phyloP scores from a whole-genome alignment of 1,140 invertebrate genomes.

The Mycetomoellerius zeteki region DNA sequence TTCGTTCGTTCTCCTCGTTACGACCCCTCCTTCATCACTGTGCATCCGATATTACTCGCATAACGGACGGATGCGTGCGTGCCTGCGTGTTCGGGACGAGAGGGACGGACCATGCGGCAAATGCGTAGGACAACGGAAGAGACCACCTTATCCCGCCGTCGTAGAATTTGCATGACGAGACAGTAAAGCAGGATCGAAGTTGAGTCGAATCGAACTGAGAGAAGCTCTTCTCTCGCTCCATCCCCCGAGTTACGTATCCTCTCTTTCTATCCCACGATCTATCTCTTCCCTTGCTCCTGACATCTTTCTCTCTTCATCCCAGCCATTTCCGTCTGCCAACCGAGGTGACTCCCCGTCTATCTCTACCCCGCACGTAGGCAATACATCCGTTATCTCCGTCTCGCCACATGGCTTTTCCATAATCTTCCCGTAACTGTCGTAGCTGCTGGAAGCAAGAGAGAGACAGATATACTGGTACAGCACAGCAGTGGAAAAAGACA shows the following conservation, averaged over 20 bases:
- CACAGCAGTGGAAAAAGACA: not conserved
- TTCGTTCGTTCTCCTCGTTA: conserved; percentile 36
- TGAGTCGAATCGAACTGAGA: conserved; percentile 53
- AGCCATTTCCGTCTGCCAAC: conserved; percentile 7
- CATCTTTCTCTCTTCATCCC: conserved; percentile 53
- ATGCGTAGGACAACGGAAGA: conserved; percentile 26
- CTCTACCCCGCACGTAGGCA: conserved; percentile 15
- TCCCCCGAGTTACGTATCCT: not conserved
- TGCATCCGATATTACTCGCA: conserved; percentile 48
- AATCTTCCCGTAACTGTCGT: conserved; percentile 68
- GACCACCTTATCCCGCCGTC: conserved; percentile 67
- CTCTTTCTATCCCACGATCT: not conserved
- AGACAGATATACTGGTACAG: not conserved
- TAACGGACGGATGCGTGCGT: conserved; percentile 60
- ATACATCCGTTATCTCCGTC: conserved; percentile 66
- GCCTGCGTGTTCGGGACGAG: not conserved
- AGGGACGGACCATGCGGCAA: not conserved
- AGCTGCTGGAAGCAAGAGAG: conserved; percentile 54
- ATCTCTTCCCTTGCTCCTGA: not conserved
- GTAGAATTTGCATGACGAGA: conserved; percentile 82
- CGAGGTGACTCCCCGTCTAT: conserved; percentile 41
- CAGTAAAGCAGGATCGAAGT: conserved; percentile 75
- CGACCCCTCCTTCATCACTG: conserved; percentile 2
- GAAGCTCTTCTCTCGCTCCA: conserved; percentile 11
- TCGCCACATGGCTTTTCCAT: conserved; percentile 67